Base-by-base conservation (phyloP, 2,797 vertebrate species). In the Sebastiscus tertius region DNA sequence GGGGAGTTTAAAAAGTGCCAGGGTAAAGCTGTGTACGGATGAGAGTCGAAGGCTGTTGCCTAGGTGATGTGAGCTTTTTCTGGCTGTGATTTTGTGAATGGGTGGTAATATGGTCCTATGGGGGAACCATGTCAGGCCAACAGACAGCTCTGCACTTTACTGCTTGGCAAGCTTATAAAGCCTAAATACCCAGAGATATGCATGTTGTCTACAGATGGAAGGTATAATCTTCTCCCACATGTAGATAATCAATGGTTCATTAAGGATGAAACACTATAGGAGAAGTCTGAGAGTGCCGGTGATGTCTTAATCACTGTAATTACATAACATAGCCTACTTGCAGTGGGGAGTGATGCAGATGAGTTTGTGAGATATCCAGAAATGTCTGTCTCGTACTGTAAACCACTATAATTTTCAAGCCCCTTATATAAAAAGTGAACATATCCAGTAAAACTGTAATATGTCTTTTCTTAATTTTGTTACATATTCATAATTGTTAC, bases 291-390 rank as follows among this genome's bases (percentile, higher is more conserved):
- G 33, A 67, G 78, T 34, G 69, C 18, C 61, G 77, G 77, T 68
- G 88, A 92, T 77, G 84, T 27, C 72, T 87, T 93, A 93, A 96
- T 95, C 79, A 94, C 91, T 86, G 90, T 94, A 92, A 95, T 96
- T 90, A 93, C 75, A 79, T 65, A 82, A 85, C 75, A 86, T 24
- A 73, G 82, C 59, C 77, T 61, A 46, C 72, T 83, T 82, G 46
- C 75, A 79, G 46, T 64, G 56, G 61, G 39, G 64, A 77, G 68
- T 75, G 80, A 83, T 86, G 74, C 77, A 86, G 56, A 87, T 70
- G 65, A 77, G 79, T 79, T 59, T 33, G 52, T 65, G 61, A 72
- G 16, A 84, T 42, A 66, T 72, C 72, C 33, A 64, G 24, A 54
- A 31, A 54, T 31, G 24, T 49, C 20, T 31, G 26, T 56, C 4